Evolutionary conservation across 2,888 invertebrate species (phyloP), one percentile per base, ranked within the genome.

Genomic region (Nyleta sp.): DNA sequence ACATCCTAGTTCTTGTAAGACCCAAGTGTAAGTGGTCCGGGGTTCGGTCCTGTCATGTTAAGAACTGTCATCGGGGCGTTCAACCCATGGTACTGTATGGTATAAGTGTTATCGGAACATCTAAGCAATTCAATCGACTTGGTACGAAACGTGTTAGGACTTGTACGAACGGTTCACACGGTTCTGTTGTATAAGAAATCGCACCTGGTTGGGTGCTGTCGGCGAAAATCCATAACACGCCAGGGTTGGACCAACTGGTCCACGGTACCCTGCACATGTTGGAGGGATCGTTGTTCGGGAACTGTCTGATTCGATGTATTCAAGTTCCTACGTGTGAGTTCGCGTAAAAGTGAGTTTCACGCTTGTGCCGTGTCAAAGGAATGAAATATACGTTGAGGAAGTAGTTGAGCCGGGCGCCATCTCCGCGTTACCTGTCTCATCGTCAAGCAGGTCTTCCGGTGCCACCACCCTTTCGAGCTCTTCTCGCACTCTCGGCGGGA

Each of bases 361-460:
- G 72, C 40, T 64, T 59, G 53, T 50, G 78, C 55, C 62, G 62
- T 59, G 53, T 71, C 59, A 67, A 53, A 53, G 35, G 35, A 44
- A 78, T 60, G 70, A 60, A 64, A 52, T 42, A 35, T 71, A 62
- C 46, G 67, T 53, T 40, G 60, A 62, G 65, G 70, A 78, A 76
- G 79, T 75, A 81, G 77, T 81, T 81, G 84, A 84, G 85, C 83
- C 86, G 87, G 87, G 85, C 87, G 88, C 91, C 91, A 92, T 92
- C 86, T 89, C 90, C 87, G 87, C 87, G 89, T 89, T 90, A 88
- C 89, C 90, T 87, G 88, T 90, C 90, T 89, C 91, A 88, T 89
- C 89, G 87, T 87, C 91, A 90, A 90, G 90, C 89, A 91, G 90
- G 90, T 87, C 91, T 90, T 91, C 89, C 91, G 91, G 91, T 88